Base-by-base conservation (phyloP, 2,888 invertebrate genomes). In the Mythimna vitellina region DNA sequence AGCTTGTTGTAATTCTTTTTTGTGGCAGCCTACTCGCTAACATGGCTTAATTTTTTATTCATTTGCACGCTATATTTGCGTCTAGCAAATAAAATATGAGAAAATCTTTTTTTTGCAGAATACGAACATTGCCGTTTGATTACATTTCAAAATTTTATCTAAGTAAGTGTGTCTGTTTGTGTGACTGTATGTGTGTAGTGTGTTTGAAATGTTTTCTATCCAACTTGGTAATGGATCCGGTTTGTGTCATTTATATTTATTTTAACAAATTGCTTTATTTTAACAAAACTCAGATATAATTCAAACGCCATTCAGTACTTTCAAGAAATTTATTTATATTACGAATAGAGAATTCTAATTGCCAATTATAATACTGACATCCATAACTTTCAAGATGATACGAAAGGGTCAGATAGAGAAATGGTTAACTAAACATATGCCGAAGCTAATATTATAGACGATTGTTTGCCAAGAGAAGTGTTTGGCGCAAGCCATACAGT, bases 401-500 rank as follows among this genome's bases (percentile, higher is more conserved):
- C 14, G 62, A 86, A 83, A 84, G 85, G 80, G 69, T 78, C 78
- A 65, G 81, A 79, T 81, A 85, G 68, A 82, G 77, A 86, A 81
- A 88, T 86, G 83, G 79, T 84, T 86, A 83, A 86, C 80, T 81
- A 81, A 87, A 88, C 92, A 94, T 93, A 94, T 93, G 92, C 88
- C 85, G 82, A 86, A 86, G 83, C 89, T 89, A 90, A 89, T 88
- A 88, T 88, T 88, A 89, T 89, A 82, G 87, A 73, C 74, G 76
- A 90, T 90, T 93, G 91, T 93, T 93, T 92, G 91, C 86, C 60
- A 76, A 87, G 86, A 85, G 87, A 89, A 93, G 91, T 92, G 92
- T 92, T 93, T 90, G 95, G 95, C 96, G 93, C 95, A 95, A 95
- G 95, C 95, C 94, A 93, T 85, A 84, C 81, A 87, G 85, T 80